These are phyloP conservation scores for Pachypeltis micranthus DNA, from an alignment of 1,140 invertebrate species.

Conservation along the genomic window DNA sequence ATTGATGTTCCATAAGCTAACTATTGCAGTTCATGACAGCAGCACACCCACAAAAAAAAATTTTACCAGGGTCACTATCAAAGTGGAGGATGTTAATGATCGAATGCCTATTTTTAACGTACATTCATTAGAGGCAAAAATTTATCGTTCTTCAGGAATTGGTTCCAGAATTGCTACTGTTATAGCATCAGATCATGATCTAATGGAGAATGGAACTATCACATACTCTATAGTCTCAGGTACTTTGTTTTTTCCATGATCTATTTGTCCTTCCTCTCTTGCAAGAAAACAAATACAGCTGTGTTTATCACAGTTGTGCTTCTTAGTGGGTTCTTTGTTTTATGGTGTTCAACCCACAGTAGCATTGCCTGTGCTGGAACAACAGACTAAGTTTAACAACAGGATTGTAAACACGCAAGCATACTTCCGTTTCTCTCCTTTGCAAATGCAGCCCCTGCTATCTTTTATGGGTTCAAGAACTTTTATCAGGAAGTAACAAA, in stretches of 20 bases:
- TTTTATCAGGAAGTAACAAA: too few species aligned
- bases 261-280: too few species aligned
- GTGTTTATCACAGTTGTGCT: too few species aligned
- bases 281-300: too few species aligned
- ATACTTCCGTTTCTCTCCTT: too few species aligned
- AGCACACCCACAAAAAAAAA: slow-evolving; percentile 74
- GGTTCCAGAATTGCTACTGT: slow-evolving; percentile 59
- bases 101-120: slow-evolving; percentile 70
- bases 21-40: slow-evolving; percentile 78
- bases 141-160: slow-evolving; percentile 58
- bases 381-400: too few species aligned
- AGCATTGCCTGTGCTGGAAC: too few species aligned
- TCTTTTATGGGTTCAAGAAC: too few species aligned
- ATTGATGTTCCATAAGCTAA: slow-evolving; percentile 67
- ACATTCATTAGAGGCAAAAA: slow-evolving; percentile 56
- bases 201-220: slow-evolving; percentile 65
- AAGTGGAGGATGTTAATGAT: slow-evolving; percentile 79
- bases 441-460: too few species aligned
- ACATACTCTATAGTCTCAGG: slow-evolving; percentile 67
- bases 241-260: slow-evolving; percentile 27
- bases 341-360: too few species aligned
- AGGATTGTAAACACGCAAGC: too few species aligned
- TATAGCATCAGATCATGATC: slow-evolving; percentile 63
- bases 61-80: slow-evolving; percentile 66
- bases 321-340: too few species aligned